phyloP scores from a whole-genome alignment of 1,140 invertebrate species.

The Magallana ariakensis region DNA sequence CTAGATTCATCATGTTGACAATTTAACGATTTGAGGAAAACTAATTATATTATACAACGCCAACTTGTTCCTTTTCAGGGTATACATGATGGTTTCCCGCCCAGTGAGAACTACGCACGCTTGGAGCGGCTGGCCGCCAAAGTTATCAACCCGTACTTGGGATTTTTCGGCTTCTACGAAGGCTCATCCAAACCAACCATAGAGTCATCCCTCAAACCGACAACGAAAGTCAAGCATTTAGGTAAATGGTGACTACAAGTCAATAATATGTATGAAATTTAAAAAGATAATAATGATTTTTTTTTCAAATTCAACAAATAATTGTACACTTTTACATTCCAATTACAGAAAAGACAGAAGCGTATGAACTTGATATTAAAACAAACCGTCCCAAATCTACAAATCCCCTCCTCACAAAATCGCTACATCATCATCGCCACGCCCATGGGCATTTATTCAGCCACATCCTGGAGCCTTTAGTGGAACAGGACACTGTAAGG shows the following conservation, averaged over 20 bases:
- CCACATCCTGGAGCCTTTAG: conserved; percentile 61
- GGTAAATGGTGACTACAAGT: conserved; percentile 33
- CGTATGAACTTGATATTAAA: conserved; percentile 51
- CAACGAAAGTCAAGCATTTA: conserved; percentile 45
- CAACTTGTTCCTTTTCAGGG: conserved; percentile 49
- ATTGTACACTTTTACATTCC: neutral
- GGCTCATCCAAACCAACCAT: conserved; percentile 64
- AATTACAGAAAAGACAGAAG: conserved; percentile 54
- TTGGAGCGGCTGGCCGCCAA: conserved; percentile 68
- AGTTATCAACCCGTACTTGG: conserved; percentile 67
- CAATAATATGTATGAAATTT: too few species aligned
- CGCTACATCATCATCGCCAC: conserved; percentile 46
- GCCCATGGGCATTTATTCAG: conserved; percentile 49
- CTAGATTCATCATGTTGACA: too few species aligned
- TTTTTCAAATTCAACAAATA: too few species aligned
- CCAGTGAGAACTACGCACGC: conserved; percentile 65
- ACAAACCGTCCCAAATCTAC: conserved; percentile 33
- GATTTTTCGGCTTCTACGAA: conserved; percentile 68
- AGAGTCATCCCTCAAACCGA: conserved; percentile 56
- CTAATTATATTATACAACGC: too few species aligned
- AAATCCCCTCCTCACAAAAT: conserved; percentile 30
- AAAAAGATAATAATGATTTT: too few species aligned
- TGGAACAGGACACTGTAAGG: conserved; percentile 62
- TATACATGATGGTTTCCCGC: conserved; percentile 63
- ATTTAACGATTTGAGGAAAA: too few species aligned